These are phyloP conservation scores for Sternarchorhynchus goeldii DNA, from an alignment of 2,797 vertebrate genomes.

Conservation along the genomic window DNA sequence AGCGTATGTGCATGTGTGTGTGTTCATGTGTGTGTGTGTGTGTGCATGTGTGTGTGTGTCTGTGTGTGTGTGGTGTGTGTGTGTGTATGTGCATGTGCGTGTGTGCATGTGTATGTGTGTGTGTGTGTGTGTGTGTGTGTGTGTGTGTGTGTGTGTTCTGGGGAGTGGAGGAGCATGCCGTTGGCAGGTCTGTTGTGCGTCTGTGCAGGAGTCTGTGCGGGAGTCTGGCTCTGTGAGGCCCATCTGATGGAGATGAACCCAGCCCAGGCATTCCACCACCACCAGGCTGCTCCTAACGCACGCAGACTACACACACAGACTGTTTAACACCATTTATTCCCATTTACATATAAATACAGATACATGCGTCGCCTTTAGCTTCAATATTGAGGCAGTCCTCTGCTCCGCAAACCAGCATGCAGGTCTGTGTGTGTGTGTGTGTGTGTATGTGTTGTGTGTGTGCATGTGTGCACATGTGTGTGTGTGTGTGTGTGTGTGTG, in stretches of 20 bases:
- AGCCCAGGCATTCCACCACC: constrained; percentile 38
- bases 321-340: constrained; percentile 80
- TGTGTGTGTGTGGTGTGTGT: no score
- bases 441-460: constrained; percentile 35
- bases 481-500: neutral
- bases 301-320: constrained; percentile 72
- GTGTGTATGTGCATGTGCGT: neutral
- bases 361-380: constrained; percentile 73
- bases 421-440: constrained; percentile 36
- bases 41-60: no score
- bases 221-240: constrained; percentile 24
- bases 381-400: constrained; percentile 80
- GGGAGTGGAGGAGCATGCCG: constrained; percentile 46
- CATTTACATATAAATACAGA: constrained; percentile 80
- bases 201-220: constrained; percentile 33
- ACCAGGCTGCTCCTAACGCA: constrained; percentile 21
- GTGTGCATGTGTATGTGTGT: constrained; percentile 19
- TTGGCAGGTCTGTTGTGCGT: constrained; percentile 48
- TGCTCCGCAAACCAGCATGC: constrained; percentile 72
- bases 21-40: constrained; percentile 33
- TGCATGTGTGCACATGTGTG: constrained; percentile 15
- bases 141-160: constrained; percentile 30
- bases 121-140: constrained; percentile 13
- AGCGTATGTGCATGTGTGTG: constrained; percentile 8
- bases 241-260: constrained; percentile 52